Conservation (phyloP, 2,113 vertebrate species). For the Boulengeromyrus knoepffleri region DNA sequence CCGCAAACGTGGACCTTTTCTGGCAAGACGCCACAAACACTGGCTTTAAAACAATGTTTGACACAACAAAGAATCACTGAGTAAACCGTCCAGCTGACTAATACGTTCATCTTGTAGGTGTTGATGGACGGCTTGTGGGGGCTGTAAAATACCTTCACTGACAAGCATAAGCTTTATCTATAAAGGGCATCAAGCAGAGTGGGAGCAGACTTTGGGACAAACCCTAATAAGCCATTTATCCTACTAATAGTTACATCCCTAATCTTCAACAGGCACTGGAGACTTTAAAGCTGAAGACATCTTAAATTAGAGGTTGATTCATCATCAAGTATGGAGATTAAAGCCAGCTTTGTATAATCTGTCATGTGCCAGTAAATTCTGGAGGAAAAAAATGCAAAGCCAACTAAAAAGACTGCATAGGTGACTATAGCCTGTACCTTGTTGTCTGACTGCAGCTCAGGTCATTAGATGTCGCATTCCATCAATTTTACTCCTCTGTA, state of each 20-base stretch:
- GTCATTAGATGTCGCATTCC: neutral
- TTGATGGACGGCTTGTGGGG: slow-evolving; percentile 1
- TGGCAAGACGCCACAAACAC: neutral
- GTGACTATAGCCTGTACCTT: neutral
- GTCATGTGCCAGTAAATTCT: neutral
- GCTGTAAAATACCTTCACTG: slow-evolving; percentile 4
- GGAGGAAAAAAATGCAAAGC: neutral
- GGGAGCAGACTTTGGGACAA: neutral
- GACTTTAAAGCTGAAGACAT: neutral
- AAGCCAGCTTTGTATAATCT: neutral
- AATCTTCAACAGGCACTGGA: neutral
- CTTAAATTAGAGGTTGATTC: neutral
- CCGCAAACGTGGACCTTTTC: neutral
- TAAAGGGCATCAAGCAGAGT: neutral
- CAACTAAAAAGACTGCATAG: neutral
- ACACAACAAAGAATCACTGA: slow-evolving; percentile 8
- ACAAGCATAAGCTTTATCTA: neutral
- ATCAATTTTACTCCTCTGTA: neutral
- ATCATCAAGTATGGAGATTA: neutral
- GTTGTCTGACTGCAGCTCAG: neutral
- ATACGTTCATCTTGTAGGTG: slow-evolving; percentile 11
- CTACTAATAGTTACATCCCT: neutral
- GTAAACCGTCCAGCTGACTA: neutral
- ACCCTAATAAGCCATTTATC: neutral
- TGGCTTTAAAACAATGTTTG: neutral